Base-by-base conservation (phyloP, 2,888 invertebrate genomes). In the Apotomis capreana region DNA sequence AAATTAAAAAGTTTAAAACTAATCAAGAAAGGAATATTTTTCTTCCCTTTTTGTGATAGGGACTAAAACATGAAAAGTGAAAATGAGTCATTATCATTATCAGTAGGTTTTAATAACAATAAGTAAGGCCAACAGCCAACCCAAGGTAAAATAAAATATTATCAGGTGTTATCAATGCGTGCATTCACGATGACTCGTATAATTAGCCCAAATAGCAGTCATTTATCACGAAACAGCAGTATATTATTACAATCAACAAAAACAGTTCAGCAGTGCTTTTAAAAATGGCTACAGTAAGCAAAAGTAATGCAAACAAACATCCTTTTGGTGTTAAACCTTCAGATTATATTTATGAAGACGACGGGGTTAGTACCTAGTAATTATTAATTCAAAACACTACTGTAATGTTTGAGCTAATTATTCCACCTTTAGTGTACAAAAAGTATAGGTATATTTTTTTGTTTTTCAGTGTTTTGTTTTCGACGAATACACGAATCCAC, bases 391-490 rank as follows among this genome's bases (percentile, higher is more conserved):
- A 40, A 40, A 6, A 40, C 40, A 40, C 40, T 55, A 8, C 26
- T 13, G n/a, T 36, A 6, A n/a, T 26, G 26, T 5, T 55, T 10
- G 3, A 61, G 12, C 36, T 8, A 49, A 49, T 6, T 10, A 10
- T 6, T 3, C 10, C 9, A 49, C 8, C 9, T 49, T 49, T 49
- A 10, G 9, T 49, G 49, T 4, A 3, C 9, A 55, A 55, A 26
- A 8, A 9, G 0, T 9, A 10, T 55, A 2, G 5, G 40, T 55
- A 37, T 8, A 10, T 57, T 36, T 13, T 58, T 49, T 10, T 12
- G 12, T 26, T 26, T 72, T 72, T 13, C 54, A 72, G 72, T 72
- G 72, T 37, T 57, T 63, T 5, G 72, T 63, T 8, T 72, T 72
- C 52, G 72, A 72, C 5, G 72, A 72, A 54, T n/a, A 57, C 0